A percentile compares a stretch with the other conserved stretches of the same genome.
phyloP scores from a whole-genome alignment of 2,888 invertebrate species.

The Aleiodes alternator region DNA sequence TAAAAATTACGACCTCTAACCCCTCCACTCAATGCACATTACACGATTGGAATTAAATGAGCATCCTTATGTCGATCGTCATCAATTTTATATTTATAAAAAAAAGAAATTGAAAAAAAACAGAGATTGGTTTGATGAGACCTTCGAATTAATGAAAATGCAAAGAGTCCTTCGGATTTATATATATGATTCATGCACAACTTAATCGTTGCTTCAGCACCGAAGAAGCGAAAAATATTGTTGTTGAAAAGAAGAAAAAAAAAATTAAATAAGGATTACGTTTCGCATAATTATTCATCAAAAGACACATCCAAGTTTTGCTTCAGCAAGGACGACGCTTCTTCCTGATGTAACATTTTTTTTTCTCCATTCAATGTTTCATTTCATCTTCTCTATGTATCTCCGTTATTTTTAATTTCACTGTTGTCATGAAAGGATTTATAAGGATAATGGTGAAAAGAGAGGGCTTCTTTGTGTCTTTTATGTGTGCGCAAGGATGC shows the following conservation, averaged over 20 bases:
- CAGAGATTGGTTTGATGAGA: conserved; percentile 25
- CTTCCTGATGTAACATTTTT: conserved; percentile 14
- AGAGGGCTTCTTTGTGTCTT: neutral
- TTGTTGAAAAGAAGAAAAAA: neutral
- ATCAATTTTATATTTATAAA: conserved; percentile 33
- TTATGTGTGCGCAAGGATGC: conserved; percentile 2
- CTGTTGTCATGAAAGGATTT: neutral
- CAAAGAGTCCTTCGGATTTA: conserved; percentile 30
- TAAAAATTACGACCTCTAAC: conserved; percentile 27
- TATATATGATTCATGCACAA: conserved; percentile 29
- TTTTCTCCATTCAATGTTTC: neutral
- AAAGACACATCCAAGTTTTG: conserved; percentile 9
- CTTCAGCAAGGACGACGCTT: conserved; percentile 26
- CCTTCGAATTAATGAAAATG: conserved; percentile 43
- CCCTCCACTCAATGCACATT: conserved; percentile 1
- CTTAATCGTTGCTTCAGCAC: conserved; percentile 22
- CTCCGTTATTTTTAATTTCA: no score
- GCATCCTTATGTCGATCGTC: conserved; percentile 38
- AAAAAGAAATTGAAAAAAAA: neutral
- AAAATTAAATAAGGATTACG: conserved; percentile 32
- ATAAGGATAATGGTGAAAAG: neutral
- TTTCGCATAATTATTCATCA: conserved; percentile 25
- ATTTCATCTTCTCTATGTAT: neutral
- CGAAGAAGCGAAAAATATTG: conserved; percentile 34
- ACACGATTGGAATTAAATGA: conserved; percentile 2